phyloP scores from a whole-genome alignment of 2,888 invertebrate genomes.

The Cheilosia variabilis region DNA sequence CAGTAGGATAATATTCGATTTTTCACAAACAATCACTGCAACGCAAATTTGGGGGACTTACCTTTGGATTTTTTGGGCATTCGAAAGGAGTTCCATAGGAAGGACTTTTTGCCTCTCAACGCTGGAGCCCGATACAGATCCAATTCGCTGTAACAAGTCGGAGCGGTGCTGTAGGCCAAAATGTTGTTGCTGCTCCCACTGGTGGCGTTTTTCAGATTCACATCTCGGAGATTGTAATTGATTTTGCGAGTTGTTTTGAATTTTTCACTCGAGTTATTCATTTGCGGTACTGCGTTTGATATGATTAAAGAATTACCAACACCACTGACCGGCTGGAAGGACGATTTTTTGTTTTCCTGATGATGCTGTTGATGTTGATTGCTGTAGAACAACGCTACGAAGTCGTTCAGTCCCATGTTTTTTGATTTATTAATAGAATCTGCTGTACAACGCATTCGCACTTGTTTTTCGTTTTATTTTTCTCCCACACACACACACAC shows the following conservation, averaged over 20 bases:
- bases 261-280: constrained; percentile 72
- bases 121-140: constrained; percentile 80
- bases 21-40: constrained; percentile 43
- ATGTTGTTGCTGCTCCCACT: constrained; percentile 66
- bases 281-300: constrained; percentile 45
- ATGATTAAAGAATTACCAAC: constrained; percentile 55
- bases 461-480: constrained; percentile 39
- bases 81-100: constrained; percentile 83
- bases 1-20: constrained; percentile 56
- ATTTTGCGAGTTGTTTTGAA: constrained; percentile 76
- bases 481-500: constrained; percentile 27
- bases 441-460: constrained; percentile 67
- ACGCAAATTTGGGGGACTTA: constrained; percentile 15
- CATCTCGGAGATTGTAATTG: constrained; percentile 80
- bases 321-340: constrained; percentile 62
- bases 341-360: constrained; percentile 60
- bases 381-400: constrained; percentile 82
- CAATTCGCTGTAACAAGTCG: constrained; percentile 80
- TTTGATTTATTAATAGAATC: constrained; percentile 65
- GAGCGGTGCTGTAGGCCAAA: constrained; percentile 52
- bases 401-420: constrained; percentile 83
- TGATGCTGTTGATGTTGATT: constrained; percentile 68
- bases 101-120: constrained; percentile 80
- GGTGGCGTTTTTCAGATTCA: constrained; percentile 78
- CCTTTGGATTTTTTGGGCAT: constrained; percentile 82